Evolutionary conservation across 30 jellyfish, hydroid and myxozoan species (phyloP).

Genomic region (Catostylus mosaicus): DNA sequence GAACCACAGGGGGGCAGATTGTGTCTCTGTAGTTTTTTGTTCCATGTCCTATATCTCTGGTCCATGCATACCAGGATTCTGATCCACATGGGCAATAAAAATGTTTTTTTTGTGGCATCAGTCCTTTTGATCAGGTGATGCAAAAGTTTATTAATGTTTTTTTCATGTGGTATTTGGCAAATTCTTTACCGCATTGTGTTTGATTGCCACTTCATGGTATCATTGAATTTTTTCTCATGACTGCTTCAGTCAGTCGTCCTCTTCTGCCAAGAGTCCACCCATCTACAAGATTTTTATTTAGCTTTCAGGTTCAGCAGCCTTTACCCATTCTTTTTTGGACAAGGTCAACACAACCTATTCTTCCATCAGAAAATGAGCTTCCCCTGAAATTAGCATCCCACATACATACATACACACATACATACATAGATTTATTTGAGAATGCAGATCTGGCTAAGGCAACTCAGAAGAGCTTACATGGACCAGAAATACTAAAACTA

Average conservation of each 20-base stretch:
- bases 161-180: conserved; percentile 7
- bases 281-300: not conserved
- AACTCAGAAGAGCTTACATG: too few relatives aligned
- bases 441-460: too few relatives aligned
- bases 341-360: not conserved
- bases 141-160: not conserved
- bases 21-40: not conserved
- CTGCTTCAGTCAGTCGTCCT: not conserved
- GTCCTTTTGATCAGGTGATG: not conserved
- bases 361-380: not conserved
- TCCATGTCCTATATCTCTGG: not conserved
- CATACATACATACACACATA: too few relatives aligned
- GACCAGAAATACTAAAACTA: too few relatives aligned
- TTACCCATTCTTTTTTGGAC: not conserved
- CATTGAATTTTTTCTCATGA: not conserved
- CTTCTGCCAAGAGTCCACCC: not conserved
- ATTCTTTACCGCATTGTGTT: not conserved
- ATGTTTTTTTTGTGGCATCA: not conserved
- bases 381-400: not conserved
- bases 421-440: too few relatives aligned
- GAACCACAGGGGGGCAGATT: conserved; percentile 2
- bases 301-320: not conserved
- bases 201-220: not conserved
- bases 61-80: not conserved
- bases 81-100: not conserved